Conservation (phyloP, 92 coral and sea anemone species). For the Epizoanthus ramosus region DNA sequence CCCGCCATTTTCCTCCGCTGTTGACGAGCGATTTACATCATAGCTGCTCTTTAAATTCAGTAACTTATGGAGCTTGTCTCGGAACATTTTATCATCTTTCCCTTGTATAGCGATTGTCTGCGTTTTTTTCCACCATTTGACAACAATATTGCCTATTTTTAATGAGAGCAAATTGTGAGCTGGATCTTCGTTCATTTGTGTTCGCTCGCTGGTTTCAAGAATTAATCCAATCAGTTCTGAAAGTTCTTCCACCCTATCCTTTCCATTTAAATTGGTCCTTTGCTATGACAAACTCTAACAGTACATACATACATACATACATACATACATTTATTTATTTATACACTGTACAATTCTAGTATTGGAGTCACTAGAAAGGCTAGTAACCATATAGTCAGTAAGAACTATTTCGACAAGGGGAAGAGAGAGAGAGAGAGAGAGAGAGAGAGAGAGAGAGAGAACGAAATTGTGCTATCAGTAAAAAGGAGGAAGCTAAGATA, state of each 20-base stretch:
- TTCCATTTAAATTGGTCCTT: conserved; percentile 31
- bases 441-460: too few relatives aligned
- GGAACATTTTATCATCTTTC: conserved; percentile 24
- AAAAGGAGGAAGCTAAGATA: too few relatives aligned
- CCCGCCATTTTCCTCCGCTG: conserved; percentile 31
- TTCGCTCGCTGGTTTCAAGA: conserved; percentile 22
- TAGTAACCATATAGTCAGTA: neutral
- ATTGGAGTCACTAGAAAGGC: neutral
- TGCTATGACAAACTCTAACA: conserved; percentile 39
- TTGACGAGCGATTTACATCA: conserved; percentile 31
- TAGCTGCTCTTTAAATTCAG: conserved; percentile 32
- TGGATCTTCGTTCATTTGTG: conserved; percentile 22
- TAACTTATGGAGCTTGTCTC: conserved; percentile 16
- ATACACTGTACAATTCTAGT: conserved; percentile 11
- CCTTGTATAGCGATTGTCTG: conserved; percentile 37
- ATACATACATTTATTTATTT: too few relatives aligned
- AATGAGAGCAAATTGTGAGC: conserved; percentile 26
- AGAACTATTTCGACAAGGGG: neutral
- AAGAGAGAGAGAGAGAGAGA: too few relatives aligned
- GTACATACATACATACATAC: too few relatives aligned
- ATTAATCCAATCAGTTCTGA: conserved; percentile 34
- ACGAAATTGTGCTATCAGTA: too few relatives aligned
- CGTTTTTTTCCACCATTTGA: conserved; percentile 36
- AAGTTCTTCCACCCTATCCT: conserved; percentile 21
- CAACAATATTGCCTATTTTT: conserved; percentile 25